Evolutionary conservation across 2,797 vertebrate species (phyloP).

Genomic region (Avahi laniger): DNA sequence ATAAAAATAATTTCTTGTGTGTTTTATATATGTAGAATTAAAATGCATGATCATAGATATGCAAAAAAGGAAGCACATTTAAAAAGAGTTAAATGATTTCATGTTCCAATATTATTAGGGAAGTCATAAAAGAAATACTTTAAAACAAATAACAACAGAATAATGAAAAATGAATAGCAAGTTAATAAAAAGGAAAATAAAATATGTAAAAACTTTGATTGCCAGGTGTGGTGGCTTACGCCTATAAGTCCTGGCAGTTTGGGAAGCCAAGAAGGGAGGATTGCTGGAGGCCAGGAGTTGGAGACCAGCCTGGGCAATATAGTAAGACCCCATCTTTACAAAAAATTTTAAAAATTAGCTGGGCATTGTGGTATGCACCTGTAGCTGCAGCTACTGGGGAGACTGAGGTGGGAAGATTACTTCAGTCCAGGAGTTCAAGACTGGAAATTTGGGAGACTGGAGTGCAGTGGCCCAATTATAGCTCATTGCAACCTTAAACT

Average conservation of each 20-base stretch:
- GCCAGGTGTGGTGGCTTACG: not conserved
- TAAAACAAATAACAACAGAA: not conserved
- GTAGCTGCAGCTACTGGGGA: not conserved
- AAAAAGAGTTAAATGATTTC: not conserved
- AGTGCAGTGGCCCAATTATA: not conserved
- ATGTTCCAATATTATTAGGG: not conserved
- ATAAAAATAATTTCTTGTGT: not conserved
- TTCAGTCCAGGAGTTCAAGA: not conserved
- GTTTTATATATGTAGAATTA: not conserved
- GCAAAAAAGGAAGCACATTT: not conserved
- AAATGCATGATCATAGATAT: not conserved
- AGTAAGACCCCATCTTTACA: not conserved
- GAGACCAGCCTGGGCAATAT: not conserved
- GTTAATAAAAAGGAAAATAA: constrained; percentile 28
- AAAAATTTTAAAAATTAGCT: not conserved
- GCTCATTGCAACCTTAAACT: not conserved
- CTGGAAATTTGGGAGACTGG: not conserved
- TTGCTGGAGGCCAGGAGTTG: not conserved
- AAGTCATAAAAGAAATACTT: constrained; percentile 18
- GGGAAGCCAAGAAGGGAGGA: not conserved
- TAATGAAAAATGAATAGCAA: not conserved
- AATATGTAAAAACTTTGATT: not conserved
- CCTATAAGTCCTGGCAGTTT: not conserved
- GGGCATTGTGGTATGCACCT: too few species aligned
- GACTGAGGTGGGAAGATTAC: not conserved